Conservation (phyloP, 2,888 invertebrate genomes). For the Allophyes oxyacanthae region DNA sequence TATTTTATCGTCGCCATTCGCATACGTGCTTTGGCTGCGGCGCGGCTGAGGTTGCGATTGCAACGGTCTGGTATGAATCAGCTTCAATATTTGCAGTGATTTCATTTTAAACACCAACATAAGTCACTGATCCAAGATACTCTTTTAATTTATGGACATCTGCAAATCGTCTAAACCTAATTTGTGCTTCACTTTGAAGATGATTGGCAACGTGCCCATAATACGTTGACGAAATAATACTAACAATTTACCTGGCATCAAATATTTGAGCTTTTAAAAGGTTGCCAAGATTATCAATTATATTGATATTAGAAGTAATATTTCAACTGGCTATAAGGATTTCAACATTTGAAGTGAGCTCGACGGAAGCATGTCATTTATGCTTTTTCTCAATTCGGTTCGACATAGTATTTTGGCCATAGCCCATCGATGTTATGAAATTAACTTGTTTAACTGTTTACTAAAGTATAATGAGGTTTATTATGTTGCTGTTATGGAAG, state of each 20-base stretch:
- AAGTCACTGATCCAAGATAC: conserved; percentile 19
- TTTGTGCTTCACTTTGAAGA: conserved; percentile 21
- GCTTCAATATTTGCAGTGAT: not conserved
- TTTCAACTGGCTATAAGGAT: conserved; percentile 12
- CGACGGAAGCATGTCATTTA: not conserved
- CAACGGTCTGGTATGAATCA: not conserved
- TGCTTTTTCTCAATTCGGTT: not conserved
- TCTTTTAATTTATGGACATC: conserved; percentile 22
- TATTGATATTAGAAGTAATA: conserved; percentile 17
- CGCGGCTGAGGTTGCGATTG: too few species aligned
- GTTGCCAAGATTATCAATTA: conserved; percentile 35
- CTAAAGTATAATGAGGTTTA: not conserved
- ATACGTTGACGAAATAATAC: conserved; percentile 18
- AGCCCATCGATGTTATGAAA: not conserved
- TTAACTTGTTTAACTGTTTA: conserved; percentile 7
- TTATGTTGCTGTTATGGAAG: not conserved
- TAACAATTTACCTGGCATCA: conserved; percentile 42
- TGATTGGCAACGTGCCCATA: conserved; percentile 38
- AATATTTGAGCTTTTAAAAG: conserved; percentile 22
- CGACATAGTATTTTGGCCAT: conserved; percentile 3
- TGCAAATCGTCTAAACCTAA: conserved; percentile 33
- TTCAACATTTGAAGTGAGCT: not conserved
- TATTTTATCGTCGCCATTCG: too few species aligned
- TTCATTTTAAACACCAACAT: conserved; percentile 7
- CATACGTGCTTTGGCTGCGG: too few species aligned